A percentile compares a stretch with the other conserved stretches of the same genome.
Evolutionary conservation across 2,888 invertebrate species (phyloP).

Genomic region (Eupeodes latifasciatus): DNA sequence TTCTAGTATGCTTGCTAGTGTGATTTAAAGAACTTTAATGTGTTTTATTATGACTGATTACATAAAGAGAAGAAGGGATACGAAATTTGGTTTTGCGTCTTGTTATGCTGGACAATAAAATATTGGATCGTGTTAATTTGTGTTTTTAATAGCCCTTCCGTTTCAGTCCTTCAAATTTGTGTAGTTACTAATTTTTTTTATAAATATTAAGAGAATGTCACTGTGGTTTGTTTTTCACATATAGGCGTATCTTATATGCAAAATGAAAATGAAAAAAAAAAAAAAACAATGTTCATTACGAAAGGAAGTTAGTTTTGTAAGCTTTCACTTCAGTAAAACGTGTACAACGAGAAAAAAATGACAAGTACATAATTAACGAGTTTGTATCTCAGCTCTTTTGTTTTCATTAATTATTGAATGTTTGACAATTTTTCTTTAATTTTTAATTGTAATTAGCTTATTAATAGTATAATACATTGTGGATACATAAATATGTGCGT

Average conservation of each 20-base stretch:
- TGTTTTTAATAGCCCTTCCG: not conserved
- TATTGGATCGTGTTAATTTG: not conserved
- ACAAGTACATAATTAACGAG: slow-evolving; percentile 4
- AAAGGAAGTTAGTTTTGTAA: not conserved
- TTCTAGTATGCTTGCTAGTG: not conserved
- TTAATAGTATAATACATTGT: too few relatives aligned
- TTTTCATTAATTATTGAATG: slow-evolving; percentile 17
- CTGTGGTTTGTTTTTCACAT: not conserved
- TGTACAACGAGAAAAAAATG: not conserved
- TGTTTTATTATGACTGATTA: not conserved
- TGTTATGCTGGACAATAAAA: slow-evolving; percentile 33
- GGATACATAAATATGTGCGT: too few relatives aligned
- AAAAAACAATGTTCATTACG: not conserved
- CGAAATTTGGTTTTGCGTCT: not conserved
- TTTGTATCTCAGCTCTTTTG: slow-evolving; percentile 42
- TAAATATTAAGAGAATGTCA: not conserved
- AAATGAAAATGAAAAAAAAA: not conserved
- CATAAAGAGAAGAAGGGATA: not conserved
- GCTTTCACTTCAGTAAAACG: not conserved
- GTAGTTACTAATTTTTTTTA: not conserved
- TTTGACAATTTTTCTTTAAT: not conserved
- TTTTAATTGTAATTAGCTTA: not conserved
- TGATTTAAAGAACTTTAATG: slow-evolving; percentile 2
- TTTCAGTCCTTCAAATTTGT: not conserved
- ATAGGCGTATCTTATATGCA: not conserved